phyloP scores from a whole-genome alignment of 2,113 vertebrate genomes.

The Stercorarius parasiticus region DNA sequence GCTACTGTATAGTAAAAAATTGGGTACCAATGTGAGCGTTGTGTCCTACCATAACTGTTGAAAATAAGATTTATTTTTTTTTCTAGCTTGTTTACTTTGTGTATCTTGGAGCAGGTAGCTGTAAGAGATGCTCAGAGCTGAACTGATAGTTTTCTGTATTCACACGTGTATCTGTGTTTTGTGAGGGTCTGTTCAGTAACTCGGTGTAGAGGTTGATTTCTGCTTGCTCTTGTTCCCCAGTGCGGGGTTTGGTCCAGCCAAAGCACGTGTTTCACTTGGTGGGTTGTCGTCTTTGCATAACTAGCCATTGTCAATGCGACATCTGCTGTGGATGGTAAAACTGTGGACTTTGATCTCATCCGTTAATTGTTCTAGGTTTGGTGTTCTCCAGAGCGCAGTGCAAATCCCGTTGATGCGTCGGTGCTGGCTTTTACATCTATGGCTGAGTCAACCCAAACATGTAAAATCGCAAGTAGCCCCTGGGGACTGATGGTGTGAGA shows the following conservation, averaged over 20 bases:
- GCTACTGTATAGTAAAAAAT: not conserved
- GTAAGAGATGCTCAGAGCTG: not conserved
- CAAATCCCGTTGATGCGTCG: not conserved
- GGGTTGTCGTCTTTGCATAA: rapidly evolving
- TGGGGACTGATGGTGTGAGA: not conserved
- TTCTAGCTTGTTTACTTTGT: not conserved
- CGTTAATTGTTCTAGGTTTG: not conserved
- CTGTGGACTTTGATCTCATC: rapidly evolving
- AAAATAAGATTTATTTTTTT: not conserved
- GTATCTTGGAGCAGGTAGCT: not conserved
- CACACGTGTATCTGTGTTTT: rapidly evolving
- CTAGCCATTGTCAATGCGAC: not conserved
- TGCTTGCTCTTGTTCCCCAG: not conserved
- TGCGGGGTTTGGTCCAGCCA: not conserved
- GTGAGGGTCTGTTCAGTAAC: not conserved
- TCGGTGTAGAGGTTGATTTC: not conserved
- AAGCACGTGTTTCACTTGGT: not conserved
- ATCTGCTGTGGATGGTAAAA: not conserved
- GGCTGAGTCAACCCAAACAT: rapidly evolving
- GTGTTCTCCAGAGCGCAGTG: not conserved
- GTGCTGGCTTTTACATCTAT: not conserved
- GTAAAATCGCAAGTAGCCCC: not conserved
- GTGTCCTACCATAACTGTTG: not conserved
- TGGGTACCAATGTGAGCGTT: no score
- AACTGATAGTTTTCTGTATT: not conserved